Evolutionary conservation across 2,113 vertebrate genomes (phyloP), one percentile per base, ranked within the genome.

Genomic region (Nettapus auritus): DNA sequence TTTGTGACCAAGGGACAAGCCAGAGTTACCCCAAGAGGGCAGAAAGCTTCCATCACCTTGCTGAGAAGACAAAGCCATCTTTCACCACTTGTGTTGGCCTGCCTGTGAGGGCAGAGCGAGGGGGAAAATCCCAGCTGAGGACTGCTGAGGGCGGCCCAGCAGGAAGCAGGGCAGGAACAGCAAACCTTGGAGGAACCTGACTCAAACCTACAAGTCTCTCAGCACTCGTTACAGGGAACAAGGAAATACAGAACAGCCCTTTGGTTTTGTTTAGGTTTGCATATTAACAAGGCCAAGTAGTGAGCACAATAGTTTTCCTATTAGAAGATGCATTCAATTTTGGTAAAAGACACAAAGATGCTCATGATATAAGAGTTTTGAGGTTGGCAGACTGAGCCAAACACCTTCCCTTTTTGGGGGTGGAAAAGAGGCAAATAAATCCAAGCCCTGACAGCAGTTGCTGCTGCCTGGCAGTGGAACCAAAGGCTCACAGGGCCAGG

Each of bases 1-100:
- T 18, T 16, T 42, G 56, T 63, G 46, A 42, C 19, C 75, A 57
- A 90, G 44, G 66, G 14, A 3, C 31, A 83, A 2, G 2, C 12
- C 56, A 63, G 46, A 67, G 31, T 48, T 8, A 31, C 23, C 59
- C 8, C 0, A 0, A 38, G 10, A 70, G 4, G 11, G 20, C 66
- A 94, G 78, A 83, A 79, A 60, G 33, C 25, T 78, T 64, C 71
- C 59, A 52, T 22, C 33, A n/a, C 19, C 53, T 52, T 68, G 25
- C 21, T 26, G 36, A 56, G 36, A 68, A 68, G 57, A 71, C 84
- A 75, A 86, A 89, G 42, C 13, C 29, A 12, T 59, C 38, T 63
- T 42, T 74, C 31, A 93, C 36, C 69, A 66, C 26, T 21, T 29
- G 52, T 63, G 34, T 10, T 1, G 3, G 9, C 19, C 0, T 0